Percentiles rank a stretch among this genome's conserved stretches.
Evolutionary conservation across 2,888 invertebrate genomes (phyloP).

Genomic region (Thelaira solivaga): DNA sequence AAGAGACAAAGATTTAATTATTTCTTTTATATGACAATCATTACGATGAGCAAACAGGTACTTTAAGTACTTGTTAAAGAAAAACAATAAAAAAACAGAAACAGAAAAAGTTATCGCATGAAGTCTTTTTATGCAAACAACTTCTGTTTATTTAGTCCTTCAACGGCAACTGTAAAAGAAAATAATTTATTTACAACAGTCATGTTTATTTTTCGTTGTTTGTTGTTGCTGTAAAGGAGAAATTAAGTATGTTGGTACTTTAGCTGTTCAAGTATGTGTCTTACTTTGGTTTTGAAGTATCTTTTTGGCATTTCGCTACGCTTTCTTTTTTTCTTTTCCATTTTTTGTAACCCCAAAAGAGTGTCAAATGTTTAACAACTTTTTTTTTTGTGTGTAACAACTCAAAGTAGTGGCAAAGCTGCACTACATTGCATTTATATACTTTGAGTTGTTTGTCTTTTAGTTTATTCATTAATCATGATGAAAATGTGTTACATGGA

Average conservation of each 20-base stretch:
- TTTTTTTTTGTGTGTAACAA: background rate
- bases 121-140: too few relatives aligned
- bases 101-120: too few relatives aligned
- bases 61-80: too few relatives aligned
- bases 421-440: background rate
- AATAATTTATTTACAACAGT: background rate
- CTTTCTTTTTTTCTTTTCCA: too few relatives aligned
- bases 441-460: constrained; percentile 33
- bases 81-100: too few relatives aligned
- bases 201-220: background rate
- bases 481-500: constrained; percentile 16
- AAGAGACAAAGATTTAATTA: too few relatives aligned
- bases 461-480: constrained; percentile 31
- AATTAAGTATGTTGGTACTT: background rate
- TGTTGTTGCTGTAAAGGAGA: too few relatives aligned
- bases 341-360: constrained; percentile 24
- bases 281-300: constrained; percentile 10
- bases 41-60: too few relatives aligned
- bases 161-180: background rate
- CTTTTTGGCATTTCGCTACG: background rate
- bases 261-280: background rate
- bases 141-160: too few relatives aligned
- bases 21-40: too few relatives aligned
- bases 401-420: background rate
- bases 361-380: constrained; percentile 45